Evolutionary conservation across 1,140 invertebrate species (phyloP).

Genomic region (Zaprionus nigranus): DNA sequence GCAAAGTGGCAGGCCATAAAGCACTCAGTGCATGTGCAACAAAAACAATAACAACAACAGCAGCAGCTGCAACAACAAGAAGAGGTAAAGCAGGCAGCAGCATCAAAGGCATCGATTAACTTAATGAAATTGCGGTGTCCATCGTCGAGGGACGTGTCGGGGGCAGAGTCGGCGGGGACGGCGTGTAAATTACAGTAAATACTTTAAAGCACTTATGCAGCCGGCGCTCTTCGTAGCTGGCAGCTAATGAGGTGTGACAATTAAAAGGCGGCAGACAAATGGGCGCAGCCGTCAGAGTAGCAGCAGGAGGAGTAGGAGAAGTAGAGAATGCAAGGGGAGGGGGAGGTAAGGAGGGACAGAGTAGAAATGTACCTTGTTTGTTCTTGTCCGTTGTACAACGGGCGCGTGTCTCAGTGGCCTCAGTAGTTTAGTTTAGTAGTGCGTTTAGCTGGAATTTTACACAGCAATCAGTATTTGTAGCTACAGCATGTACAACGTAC

Average conservation of each 20-base stretch:
- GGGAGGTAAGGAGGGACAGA: neutral
- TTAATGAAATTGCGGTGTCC: conserved; percentile 52
- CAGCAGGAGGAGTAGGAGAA: conserved; percentile 3
- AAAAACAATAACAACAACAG: conserved; percentile 27
- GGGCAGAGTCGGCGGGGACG: neutral
- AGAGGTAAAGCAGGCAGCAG: neutral
- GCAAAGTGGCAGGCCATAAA: conserved; percentile 35
- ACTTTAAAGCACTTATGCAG: conserved; percentile 63
- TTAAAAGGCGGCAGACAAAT: conserved; percentile 46
- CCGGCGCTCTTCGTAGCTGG: conserved; percentile 15
- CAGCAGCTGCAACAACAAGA: conserved; percentile 29
- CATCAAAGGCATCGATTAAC: conserved; percentile 58
- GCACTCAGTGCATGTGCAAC: conserved; percentile 40
- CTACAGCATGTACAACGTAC: neutral
- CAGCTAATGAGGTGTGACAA: conserved; percentile 73
- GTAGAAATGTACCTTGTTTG: conserved; percentile 33
- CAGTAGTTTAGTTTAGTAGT: conserved; percentile 15
- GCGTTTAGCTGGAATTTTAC: conserved; percentile 15
- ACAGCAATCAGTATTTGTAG: conserved; percentile 34
- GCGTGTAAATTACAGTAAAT: conserved; percentile 69
- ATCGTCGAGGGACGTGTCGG: neutral
- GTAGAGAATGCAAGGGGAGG: neutral
- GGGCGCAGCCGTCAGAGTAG: conserved; percentile 34
- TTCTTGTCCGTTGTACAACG: conserved; percentile 7
- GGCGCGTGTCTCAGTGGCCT: conserved; percentile 19